Conservation (phyloP, 1,140 invertebrate genomes). For the Drosophila lacteicornis region DNA sequence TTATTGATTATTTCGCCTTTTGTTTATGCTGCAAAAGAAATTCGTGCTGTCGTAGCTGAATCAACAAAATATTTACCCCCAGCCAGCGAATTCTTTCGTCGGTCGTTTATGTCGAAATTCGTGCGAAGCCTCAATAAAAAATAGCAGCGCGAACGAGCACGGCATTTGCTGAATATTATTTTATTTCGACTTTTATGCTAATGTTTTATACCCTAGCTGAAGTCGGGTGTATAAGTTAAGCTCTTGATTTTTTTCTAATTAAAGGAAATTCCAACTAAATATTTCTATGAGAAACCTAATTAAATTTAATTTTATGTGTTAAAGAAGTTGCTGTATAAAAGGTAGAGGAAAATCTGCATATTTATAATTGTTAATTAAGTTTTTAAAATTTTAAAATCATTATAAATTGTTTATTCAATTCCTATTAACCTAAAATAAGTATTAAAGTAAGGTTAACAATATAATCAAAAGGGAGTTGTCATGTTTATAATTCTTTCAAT, state of each 20-base stretch:
- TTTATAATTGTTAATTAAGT: no score
- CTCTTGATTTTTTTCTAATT: neutral
- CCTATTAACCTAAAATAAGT: no score
- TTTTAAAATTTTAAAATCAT: no score
- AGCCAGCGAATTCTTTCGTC: constrained; percentile 65
- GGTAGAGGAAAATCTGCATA: no score
- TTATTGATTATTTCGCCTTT: constrained; percentile 44
- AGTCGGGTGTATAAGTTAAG: constrained; percentile 11
- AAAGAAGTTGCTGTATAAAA: no score
- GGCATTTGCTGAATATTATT: constrained; percentile 52
- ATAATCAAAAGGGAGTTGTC: no score
- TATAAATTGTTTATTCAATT: no score
- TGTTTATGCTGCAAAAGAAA: constrained; percentile 67
- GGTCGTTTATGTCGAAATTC: constrained; percentile 71
- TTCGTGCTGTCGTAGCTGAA: constrained; percentile 47
- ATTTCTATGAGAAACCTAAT: no score
- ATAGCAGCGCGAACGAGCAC: constrained; percentile 25
- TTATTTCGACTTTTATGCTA: constrained; percentile 66
- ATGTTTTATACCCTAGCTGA: constrained; percentile 38
- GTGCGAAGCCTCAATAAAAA: constrained; percentile 65
- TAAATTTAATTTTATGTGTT: no score
- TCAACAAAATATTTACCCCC: constrained; percentile 55
- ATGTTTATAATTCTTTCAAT: neutral
- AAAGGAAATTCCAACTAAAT: no score
- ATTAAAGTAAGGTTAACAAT: no score